Evolutionary conservation across 2,113 vertebrate species (phyloP).

Genomic region (Halcyon senegalensis): DNA sequence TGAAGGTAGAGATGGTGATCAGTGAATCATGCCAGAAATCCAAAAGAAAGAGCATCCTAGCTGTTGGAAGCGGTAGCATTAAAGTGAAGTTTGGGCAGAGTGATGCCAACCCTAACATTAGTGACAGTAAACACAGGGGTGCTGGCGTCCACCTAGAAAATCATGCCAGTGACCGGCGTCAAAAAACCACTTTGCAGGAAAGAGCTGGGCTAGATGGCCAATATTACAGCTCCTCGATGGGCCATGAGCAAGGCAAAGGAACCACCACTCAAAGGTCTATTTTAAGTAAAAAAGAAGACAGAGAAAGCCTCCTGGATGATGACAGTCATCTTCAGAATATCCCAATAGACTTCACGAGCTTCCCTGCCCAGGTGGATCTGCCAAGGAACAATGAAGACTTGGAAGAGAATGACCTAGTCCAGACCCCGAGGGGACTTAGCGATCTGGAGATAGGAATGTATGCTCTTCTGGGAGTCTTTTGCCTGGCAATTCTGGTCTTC

Average conservation of each 20-base stretch:
- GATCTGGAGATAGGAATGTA: slow-evolving; percentile 97
- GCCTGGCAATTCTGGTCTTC: slow-evolving; percentile 93
- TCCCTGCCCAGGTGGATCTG: slow-evolving; percentile 79
- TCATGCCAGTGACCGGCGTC: slow-evolving; percentile 37
- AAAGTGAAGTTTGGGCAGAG: slow-evolving; percentile 84
- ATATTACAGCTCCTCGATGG: slow-evolving; percentile 69
- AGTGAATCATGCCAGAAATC: slow-evolving; percentile 90
- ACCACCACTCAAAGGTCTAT: slow-evolving; percentile 80
- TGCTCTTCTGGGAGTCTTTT: slow-evolving; percentile 90
- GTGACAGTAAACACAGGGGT: slow-evolving; percentile 43
- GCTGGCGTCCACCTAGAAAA: slow-evolving; percentile 66
- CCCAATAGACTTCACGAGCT: slow-evolving; percentile 83
- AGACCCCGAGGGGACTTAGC: slow-evolving; percentile 80
- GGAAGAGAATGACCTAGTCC: slow-evolving; percentile 73
- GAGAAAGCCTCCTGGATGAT: slow-evolving; percentile 65
- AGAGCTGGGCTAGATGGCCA: slow-evolving; percentile 1
- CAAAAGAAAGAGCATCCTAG: slow-evolving; percentile 88
- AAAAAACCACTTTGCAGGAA: slow-evolving; percentile 57
- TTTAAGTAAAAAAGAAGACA: slow-evolving; percentile 68
- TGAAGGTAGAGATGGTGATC: slow-evolving; percentile 89
- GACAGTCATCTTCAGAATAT: slow-evolving; percentile 80
- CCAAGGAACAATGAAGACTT: slow-evolving; percentile 63
- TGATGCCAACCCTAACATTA: slow-evolving; percentile 59
- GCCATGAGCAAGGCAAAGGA: slow-evolving; percentile 77
- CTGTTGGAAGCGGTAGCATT: slow-evolving; percentile 82